These are phyloP conservation scores for Icerya purchasi DNA, from an alignment of 2,888 invertebrate species.

Conservation along the genomic window DNA sequence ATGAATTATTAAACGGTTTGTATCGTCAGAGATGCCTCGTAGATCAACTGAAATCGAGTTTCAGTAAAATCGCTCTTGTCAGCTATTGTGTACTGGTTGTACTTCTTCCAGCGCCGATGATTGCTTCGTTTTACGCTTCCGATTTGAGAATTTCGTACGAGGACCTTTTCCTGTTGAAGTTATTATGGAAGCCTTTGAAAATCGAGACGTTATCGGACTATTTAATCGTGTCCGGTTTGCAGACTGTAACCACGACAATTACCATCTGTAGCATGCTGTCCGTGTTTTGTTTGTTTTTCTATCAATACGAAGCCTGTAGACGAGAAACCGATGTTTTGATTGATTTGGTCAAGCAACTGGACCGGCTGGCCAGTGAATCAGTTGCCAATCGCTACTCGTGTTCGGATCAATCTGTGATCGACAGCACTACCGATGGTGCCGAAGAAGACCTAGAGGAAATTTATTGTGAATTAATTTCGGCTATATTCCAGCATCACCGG, in stretches of 20 bases:
- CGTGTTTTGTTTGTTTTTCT: background rate
- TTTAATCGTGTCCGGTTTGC: background rate
- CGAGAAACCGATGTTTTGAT: background rate
- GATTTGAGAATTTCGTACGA: no score
- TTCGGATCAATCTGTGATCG: background rate
- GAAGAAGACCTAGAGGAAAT: background rate
- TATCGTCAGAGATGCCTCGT: no score
- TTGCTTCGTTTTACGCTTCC: no score
- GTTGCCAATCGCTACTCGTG: background rate
- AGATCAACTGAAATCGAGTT: no score
- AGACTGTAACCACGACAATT: background rate
- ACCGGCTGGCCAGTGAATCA: background rate
- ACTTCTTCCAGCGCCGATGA: no score
- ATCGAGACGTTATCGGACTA: background rate
- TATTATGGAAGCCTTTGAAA: background rate
- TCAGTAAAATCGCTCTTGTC: no score
- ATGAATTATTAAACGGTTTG: no score
- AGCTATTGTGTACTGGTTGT: no score
- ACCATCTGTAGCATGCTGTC: background rate
- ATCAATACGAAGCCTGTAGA: background rate
- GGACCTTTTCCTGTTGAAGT: background rate
- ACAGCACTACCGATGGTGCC: background rate
- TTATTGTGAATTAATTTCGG: background rate
- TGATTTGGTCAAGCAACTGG: background rate
- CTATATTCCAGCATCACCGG: background rate